Evolutionary conservation across 2,797 vertebrate genomes (phyloP).

Genomic region (Melanotaenia maccullochi): DNA sequence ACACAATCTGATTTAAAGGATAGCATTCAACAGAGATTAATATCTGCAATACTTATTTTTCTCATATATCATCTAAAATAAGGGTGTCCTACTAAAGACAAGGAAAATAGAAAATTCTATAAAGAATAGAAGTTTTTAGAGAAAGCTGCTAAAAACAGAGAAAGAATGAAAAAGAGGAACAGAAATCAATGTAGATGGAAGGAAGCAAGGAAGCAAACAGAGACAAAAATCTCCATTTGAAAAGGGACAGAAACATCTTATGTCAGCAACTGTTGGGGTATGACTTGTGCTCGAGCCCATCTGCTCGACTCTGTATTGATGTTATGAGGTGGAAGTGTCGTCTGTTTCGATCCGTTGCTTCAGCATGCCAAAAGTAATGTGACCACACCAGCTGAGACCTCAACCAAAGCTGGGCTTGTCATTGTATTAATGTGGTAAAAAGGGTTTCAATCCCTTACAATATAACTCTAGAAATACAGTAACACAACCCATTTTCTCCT

Average conservation of each 20-base stretch:
- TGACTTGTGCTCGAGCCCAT: too few species aligned
- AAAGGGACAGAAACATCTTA: not conserved
- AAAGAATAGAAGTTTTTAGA: not conserved
- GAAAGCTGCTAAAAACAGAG: not conserved
- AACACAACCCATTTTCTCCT: too few species aligned
- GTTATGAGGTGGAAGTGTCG: too few species aligned
- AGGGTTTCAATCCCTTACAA: too few species aligned
- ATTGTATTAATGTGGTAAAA: too few species aligned
- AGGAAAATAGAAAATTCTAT: too few species aligned
- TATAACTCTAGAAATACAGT: too few species aligned
- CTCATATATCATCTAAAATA: not conserved
- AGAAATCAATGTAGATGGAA: constrained; percentile 20
- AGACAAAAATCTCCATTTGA: not conserved
- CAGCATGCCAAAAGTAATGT: too few species aligned
- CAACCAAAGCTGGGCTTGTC: too few species aligned
- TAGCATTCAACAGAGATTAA: not conserved
- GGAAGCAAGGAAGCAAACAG: not conserved
- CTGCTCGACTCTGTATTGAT: too few species aligned
- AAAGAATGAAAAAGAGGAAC: constrained; percentile 21
- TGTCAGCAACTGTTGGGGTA: constrained; percentile 17
- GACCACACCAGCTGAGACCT: too few species aligned
- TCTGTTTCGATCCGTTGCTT: too few species aligned
- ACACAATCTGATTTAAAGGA: not conserved
- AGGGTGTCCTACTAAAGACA: not conserved
- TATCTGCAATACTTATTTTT: not conserved